phyloP scores from a whole-genome alignment of 2,888 invertebrate species.

The Pterobdella sp. region DNA sequence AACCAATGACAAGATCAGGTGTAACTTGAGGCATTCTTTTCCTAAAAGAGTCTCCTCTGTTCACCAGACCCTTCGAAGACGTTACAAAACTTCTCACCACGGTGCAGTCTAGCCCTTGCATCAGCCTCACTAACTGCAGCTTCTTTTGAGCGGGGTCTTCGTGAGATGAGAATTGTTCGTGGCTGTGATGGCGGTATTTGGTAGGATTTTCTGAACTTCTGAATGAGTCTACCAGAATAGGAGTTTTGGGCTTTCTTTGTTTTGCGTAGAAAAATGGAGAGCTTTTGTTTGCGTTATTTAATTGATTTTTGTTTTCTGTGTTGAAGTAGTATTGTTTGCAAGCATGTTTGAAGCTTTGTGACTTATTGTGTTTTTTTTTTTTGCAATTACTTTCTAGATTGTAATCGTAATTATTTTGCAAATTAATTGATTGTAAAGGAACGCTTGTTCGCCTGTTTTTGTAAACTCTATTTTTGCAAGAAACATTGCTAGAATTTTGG shows the following conservation, averaged over 20 bases:
- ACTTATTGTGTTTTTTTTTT: background rate
- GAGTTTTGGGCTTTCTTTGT: background rate
- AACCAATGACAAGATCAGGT: conserved; percentile 21
- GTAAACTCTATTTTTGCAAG: background rate
- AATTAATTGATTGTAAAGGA: background rate
- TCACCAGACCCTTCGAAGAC: conserved; percentile 80
- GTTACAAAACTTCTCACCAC: conserved; percentile 80
- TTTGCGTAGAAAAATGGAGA: background rate
- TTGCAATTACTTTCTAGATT: background rate
- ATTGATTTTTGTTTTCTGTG: background rate
- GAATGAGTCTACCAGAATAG: background rate
- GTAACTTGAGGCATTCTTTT: conserved; percentile 67
- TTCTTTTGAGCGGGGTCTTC: conserved; percentile 25
- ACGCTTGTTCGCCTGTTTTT: background rate
- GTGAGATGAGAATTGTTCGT: background rate
- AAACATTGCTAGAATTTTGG: background rate
- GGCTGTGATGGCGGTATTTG: background rate
- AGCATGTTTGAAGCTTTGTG: conserved; percentile 9
- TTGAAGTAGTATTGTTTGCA: background rate
- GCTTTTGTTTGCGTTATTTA: too few species aligned
- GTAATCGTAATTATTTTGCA: background rate
- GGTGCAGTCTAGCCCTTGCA: conserved; percentile 33
- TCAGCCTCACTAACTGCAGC: conserved; percentile 34
- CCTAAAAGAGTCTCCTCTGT: conserved; percentile 83
- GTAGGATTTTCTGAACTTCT: background rate